Evolutionary conservation across 2,888 invertebrate genomes (phyloP).

Genomic region (Strigamia crassipes): DNA sequence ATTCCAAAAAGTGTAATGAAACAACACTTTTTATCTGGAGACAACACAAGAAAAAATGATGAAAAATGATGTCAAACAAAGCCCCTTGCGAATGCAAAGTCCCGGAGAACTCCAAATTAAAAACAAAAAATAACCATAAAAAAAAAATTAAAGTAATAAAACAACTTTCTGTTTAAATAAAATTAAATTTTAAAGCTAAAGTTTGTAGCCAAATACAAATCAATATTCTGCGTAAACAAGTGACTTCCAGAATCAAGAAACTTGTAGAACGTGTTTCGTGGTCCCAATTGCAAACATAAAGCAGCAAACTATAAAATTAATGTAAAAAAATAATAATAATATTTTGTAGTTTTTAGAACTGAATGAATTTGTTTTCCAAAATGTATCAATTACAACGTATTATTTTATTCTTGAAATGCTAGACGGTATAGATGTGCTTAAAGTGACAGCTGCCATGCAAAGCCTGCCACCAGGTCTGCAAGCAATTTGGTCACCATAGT

Average conservation of each 20-base stretch:
- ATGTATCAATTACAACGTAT: too few relatives aligned
- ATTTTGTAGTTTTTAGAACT: too few relatives aligned
- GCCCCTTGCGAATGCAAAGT: not conserved
- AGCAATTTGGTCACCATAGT: slow-evolving; percentile 13
- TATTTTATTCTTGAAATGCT: not conserved
- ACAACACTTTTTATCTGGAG: not conserved
- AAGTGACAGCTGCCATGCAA: slow-evolving; percentile 12
- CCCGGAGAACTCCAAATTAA: not conserved
- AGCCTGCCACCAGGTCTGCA: not conserved
- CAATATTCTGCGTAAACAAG: too few relatives aligned
- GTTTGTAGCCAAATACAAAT: too few relatives aligned
- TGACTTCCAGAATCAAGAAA: too few relatives aligned
- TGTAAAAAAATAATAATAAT: too few relatives aligned
- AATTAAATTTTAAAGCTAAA: not conserved
- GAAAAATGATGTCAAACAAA: slow-evolving; percentile 2
- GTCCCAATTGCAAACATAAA: too few relatives aligned
- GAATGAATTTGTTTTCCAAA: too few relatives aligned
- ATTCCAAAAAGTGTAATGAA: not conserved
- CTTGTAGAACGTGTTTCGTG: too few relatives aligned
- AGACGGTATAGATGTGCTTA: not conserved
- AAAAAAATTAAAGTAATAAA: not conserved
- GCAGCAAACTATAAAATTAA: too few relatives aligned
- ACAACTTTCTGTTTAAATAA: not conserved
- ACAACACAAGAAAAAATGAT: not conserved
- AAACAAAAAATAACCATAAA: not conserved